Conservation (phyloP, 2,113 vertebrate species). For the Daphoenositta chrysoptera region DNA sequence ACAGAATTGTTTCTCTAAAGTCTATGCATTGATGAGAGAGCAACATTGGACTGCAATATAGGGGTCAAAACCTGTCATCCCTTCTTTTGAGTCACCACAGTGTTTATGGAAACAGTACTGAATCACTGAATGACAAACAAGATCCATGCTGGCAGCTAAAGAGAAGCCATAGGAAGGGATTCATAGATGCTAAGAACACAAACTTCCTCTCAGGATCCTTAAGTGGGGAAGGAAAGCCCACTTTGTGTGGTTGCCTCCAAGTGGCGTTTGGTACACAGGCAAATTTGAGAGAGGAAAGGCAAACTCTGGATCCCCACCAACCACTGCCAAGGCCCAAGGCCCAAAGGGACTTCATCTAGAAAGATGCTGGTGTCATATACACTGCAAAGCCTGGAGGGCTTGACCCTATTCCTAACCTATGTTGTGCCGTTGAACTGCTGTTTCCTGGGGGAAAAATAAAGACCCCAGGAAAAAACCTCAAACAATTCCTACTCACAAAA, state of each 20-base stretch:
- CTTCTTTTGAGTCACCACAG: background rate
- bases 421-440: background rate
- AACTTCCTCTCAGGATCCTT: background rate
- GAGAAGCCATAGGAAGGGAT: background rate
- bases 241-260: background rate
- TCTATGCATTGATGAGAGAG: background rate
- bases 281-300: background rate
- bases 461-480: background rate
- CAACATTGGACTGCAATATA: background rate
- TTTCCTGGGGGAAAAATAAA: background rate
- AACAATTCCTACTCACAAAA: background rate
- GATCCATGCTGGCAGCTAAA: background rate
- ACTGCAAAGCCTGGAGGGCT: background rate
- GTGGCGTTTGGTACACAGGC: accelerated
- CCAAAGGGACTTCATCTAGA: background rate
- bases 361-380: background rate
- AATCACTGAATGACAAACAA: background rate
- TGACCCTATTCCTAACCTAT: background rate
- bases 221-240: background rate
- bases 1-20: background rate
- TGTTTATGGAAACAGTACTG: background rate
- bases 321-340: background rate
- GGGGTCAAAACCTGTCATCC: background rate
- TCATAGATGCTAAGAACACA: background rate
- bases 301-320: background rate